phyloP scores from a whole-genome alignment of 1,140 invertebrate species.

The Macrostomum lignano region DNA sequence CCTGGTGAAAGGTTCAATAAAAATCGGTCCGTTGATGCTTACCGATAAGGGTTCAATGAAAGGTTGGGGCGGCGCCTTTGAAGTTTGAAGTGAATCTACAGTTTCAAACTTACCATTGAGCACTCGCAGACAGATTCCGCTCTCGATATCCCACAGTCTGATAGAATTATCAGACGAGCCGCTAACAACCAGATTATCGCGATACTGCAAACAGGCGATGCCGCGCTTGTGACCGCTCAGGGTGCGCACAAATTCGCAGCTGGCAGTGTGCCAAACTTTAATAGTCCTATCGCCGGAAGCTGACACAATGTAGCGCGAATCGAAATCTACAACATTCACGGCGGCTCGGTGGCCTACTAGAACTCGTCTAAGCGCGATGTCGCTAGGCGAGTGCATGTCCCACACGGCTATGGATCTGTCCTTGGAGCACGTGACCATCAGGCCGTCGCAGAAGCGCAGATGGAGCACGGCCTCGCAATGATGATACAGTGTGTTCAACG shows the following conservation, averaged over 20 bases:
- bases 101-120: too few relatives aligned
- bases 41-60: too few relatives aligned
- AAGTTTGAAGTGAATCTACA: too few relatives aligned
- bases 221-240: conserved; percentile 93
- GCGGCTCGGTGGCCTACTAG: conserved; percentile 87
- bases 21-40: too few relatives aligned
- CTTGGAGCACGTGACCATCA: conserved; percentile 99
- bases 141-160: conserved; percentile 94
- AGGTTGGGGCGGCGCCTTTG: too few relatives aligned
- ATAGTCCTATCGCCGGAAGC: conserved; percentile 97
- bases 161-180: conserved; percentile 98
- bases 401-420: conserved; percentile 96
- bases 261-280: conserved; percentile 68
- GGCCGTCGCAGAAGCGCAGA: conserved; percentile 83
- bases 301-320: conserved; percentile 95
- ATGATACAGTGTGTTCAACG: conserved; percentile 85
- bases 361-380: conserved; percentile 60
- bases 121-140: conserved; percentile 72
- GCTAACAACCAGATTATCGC: conserved; percentile 80
- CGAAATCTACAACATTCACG: conserved; percentile 98
- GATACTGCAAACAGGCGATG: conserved; percentile 92
- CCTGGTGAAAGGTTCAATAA: too few relatives aligned
- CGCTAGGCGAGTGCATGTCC: conserved; percentile 76
- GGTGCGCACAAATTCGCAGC: conserved; percentile 93
- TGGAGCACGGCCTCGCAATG: conserved; percentile 97